A percentile compares a stretch with the other conserved stretches of the same genome.
phyloP scores from a whole-genome alignment of 2,888 invertebrate genomes.

The Yponomeuta evonymella region DNA sequence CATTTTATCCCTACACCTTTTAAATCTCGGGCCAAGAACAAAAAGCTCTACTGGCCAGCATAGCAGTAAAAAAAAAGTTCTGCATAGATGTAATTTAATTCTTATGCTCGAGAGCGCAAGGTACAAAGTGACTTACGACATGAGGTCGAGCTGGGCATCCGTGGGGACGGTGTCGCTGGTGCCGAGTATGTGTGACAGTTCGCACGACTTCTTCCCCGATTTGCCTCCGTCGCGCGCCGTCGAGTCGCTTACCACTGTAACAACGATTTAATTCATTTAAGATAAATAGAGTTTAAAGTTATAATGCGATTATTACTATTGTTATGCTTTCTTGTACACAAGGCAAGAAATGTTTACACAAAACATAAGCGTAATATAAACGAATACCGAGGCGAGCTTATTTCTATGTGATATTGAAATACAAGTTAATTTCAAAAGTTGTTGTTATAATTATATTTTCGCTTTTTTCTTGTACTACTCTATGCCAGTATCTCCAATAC shows the following conservation, averaged over 20 bases:
- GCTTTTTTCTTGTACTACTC: too few relatives aligned
- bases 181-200: slow-evolving; percentile 92
- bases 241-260: slow-evolving; percentile 86
- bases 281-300: too few relatives aligned
- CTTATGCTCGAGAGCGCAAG: background rate
- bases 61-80: background rate
- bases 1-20: background rate
- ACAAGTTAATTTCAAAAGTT: too few relatives aligned
- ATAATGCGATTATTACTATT: too few relatives aligned
- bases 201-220: slow-evolving; percentile 81
- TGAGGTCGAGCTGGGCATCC: slow-evolving; percentile 84
- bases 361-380: too few relatives aligned
- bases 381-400: too few relatives aligned
- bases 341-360: too few relatives aligned
- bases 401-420: too few relatives aligned
- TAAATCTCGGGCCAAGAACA: background rate
- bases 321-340: too few relatives aligned
- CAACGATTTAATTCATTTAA: background rate
- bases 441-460: too few relatives aligned
- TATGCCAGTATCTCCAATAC: too few relatives aligned
- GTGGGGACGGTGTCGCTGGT: slow-evolving; percentile 87
- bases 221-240: slow-evolving; percentile 82
- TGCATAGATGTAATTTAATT: background rate
- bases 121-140: slow-evolving; percentile 65
- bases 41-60: too few relatives aligned